Evolutionary conservation across 2,113 vertebrate genomes (phyloP).

Genomic region (Tenrec ecaudatus): DNA sequence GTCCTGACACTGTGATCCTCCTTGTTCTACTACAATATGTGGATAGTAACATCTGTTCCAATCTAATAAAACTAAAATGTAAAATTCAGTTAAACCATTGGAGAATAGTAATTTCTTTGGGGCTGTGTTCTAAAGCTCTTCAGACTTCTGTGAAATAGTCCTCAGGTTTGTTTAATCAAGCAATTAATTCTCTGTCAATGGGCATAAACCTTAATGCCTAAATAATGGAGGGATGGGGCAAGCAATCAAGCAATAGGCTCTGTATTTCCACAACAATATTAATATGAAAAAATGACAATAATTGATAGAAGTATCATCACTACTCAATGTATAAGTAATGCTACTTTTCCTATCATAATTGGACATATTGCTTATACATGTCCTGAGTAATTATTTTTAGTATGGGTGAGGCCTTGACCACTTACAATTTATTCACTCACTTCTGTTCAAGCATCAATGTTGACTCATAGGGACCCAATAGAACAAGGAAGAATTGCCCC

Average conservation of each 20-base stretch:
- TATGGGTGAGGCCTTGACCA: not conserved
- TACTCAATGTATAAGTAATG: not conserved
- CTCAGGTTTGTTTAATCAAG: not conserved
- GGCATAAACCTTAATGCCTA: not conserved
- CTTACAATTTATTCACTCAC: not conserved
- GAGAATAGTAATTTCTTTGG: conserved; percentile 12
- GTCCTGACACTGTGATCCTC: not conserved
- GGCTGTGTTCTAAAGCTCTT: not conserved
- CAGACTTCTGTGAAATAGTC: not conserved
- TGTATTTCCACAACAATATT: not conserved
- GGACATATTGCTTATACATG: not conserved
- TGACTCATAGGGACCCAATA: too few relatives aligned
- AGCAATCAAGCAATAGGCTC: not conserved
- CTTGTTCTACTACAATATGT: not conserved
- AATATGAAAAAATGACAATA: not conserved
- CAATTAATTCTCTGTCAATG: not conserved
- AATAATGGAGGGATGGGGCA: not conserved
- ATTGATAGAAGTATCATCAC: not conserved
- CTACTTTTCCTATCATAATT: conserved; percentile 9
- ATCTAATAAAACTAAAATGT: not conserved
- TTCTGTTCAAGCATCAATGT: too few relatives aligned
- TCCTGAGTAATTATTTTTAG: not conserved
- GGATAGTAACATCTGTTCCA: not conserved
- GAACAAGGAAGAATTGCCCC: too few relatives aligned
- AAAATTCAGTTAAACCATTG: not conserved